A percentile compares a stretch with the other conserved stretches of the same genome.
Evolutionary conservation across 1,140 invertebrate species (phyloP).

Genomic region (Drosophila ambigua): DNA sequence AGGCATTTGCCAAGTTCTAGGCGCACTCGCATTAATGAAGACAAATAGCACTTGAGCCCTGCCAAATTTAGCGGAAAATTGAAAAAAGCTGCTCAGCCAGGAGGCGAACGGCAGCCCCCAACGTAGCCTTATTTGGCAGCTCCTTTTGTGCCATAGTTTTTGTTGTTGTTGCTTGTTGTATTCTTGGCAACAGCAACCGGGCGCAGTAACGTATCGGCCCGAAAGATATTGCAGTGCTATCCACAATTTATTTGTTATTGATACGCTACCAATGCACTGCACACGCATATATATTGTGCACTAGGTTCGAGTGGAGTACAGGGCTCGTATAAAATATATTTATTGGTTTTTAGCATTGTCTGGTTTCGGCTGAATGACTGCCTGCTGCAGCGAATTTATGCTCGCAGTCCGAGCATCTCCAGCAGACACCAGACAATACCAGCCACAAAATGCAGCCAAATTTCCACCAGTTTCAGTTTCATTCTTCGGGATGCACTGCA

Average conservation of each 20-base stretch:
- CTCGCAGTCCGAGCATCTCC: constrained; percentile 30
- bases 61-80: constrained; percentile 83
- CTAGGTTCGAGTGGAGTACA: constrained; percentile 31
- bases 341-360: constrained; percentile 50
- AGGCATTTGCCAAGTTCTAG: constrained; percentile 64
- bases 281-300: constrained; percentile 40
- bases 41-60: constrained; percentile 78
- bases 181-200: constrained; percentile 60
- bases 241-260: constrained; percentile 69
- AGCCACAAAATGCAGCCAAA: too few species aligned
- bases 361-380: constrained; percentile 19
- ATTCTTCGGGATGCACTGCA: too few species aligned
- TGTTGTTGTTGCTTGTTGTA: constrained; percentile 6
- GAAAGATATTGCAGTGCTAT: constrained; percentile 71
- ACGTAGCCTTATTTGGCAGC: constrained; percentile 31
- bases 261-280: constrained; percentile 61
- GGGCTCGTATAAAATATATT: constrained; percentile 58
- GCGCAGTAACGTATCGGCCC: constrained; percentile 32
- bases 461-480: too few species aligned
- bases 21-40: constrained; percentile 80
- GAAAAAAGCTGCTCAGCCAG: constrained; percentile 71
- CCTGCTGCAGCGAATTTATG: constrained; percentile 36
- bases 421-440: too few species aligned
- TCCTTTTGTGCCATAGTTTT: constrained; percentile 49
- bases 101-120: constrained; percentile 3